These are phyloP conservation scores for Drosophila antonietae DNA, from an alignment of 2,888 invertebrate genomes.

Conservation along the genomic window DNA sequence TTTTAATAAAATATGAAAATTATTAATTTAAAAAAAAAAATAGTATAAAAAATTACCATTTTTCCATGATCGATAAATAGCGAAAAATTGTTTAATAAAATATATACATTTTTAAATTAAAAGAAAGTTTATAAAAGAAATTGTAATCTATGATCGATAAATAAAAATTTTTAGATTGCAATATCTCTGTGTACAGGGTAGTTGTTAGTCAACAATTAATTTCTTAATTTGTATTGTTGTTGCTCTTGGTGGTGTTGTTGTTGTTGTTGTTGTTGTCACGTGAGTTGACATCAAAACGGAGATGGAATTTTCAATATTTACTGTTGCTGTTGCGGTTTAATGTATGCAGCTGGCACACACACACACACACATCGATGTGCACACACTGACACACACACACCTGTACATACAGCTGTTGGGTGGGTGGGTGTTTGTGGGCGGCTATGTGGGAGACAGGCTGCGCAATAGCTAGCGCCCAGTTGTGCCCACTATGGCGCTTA, in stretches of 20 bases:
- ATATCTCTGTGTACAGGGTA: background rate
- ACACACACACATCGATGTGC: background rate
- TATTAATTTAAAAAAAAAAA: no score
- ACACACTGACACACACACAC: conserved; percentile 13
- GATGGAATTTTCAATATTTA: conserved; percentile 79
- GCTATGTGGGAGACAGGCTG: conserved; percentile 22
- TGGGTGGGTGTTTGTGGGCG: conserved; percentile 4
- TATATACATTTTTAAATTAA: background rate
- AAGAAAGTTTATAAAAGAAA: background rate
- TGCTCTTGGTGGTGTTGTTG: conserved; percentile 6
- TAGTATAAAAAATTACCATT: no score
- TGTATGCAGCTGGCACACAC: conserved; percentile 59
- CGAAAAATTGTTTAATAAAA: no score
- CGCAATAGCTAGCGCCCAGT: conserved; percentile 48
- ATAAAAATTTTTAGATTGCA: background rate
- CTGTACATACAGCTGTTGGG: background rate
- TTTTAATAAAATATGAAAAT: no score
- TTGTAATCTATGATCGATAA: background rate
- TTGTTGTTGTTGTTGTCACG: conserved; percentile 42
- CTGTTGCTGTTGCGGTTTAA: conserved; percentile 65
- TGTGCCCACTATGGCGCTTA: conserved; percentile 54
- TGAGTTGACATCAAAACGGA: conserved; percentile 75
- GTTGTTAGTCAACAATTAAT: background rate
- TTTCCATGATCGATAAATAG: no score
- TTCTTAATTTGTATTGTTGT: conserved; percentile 2